Percentiles rank a stretch among this genome's conserved stretches.
Evolutionary conservation across 2,797 vertebrate species (phyloP).

Genomic region (Trachops cirrhosus): DNA sequence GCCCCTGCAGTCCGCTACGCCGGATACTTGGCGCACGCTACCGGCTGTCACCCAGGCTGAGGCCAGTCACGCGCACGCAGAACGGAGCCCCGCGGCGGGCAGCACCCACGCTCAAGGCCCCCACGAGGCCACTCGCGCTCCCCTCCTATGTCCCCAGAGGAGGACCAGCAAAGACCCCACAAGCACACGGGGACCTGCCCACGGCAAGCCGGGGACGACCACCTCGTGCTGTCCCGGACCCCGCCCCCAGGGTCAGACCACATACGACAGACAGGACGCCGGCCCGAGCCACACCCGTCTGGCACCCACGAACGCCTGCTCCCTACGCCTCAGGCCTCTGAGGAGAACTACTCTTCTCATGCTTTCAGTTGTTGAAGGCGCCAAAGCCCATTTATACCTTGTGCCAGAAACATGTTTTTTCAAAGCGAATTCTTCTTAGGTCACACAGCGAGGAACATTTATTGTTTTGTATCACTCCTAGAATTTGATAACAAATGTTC

Average conservation of each 20-base stretch:
- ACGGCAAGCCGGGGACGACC: no score
- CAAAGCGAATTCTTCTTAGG: background rate
- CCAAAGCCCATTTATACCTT: background rate
- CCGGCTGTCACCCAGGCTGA: no score
- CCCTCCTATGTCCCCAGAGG: no score
- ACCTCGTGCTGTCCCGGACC: no score
- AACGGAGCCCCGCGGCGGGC: no score
- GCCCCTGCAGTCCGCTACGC: background rate
- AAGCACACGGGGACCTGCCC: no score
- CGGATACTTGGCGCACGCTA: background rate
- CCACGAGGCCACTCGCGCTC: no score
- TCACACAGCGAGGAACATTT: background rate
- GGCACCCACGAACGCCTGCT: background rate
- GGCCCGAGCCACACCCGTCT: background rate
- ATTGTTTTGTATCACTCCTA: background rate
- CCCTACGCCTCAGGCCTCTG: background rate
- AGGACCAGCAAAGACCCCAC: no score
- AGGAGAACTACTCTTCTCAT: background rate
- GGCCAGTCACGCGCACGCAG: rapidly evolving
- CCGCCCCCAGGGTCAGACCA: no score
- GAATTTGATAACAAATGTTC: background rate
- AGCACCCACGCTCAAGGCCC: no score
- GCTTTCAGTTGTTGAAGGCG: background rate
- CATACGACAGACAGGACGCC: background rate
- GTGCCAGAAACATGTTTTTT: background rate